Base-by-base conservation (phyloP, 2,113 vertebrate genomes). In the Sprattus sprattus region DNA sequence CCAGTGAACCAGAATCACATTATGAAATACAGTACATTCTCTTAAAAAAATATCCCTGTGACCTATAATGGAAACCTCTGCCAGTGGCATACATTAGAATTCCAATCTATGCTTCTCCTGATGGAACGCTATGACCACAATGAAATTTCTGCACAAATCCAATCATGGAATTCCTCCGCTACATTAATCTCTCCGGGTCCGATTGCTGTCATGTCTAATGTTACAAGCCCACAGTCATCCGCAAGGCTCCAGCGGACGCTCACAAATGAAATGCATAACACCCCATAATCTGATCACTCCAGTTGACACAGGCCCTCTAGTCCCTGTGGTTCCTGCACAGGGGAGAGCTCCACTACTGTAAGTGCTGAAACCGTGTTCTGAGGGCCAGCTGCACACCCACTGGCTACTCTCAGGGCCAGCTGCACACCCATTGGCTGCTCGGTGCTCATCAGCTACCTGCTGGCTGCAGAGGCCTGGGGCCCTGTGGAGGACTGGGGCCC, bases 121-220 rank as follows among this genome's bases (percentile, higher is more conserved):
- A 78, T 78, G 32, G 71, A 78, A 78, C 5, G 11, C 28, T 2
- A 78, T 39, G 71, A 78, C 71, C 32, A 78, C 25, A 78, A 78
- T 78, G 28, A 78, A 78, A 39, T 78, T 78, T 78, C 71, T 13
- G 71, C 25, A 78, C 32, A 78, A 78, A 78, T 78, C 71, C 71
- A 78, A 78, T 78, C 71, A 78, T 78, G 71, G 71, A 78, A 78
- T 78, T 78, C 71, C 11, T 2, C 28, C 71, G 6, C 71, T 78
- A 44, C 71, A 78, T 78, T 78, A 78, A 78, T 78, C 71, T 78
- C 28, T 16, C 71, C 39, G 67, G 13, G 28, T 32, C 28, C 71
- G 71, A 78, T 78, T 78, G 71, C 32, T 39, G 71, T 78, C 25
- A 32, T 78, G 71, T 78, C 71, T 78, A 78, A 78, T 78, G 71